These are phyloP conservation scores for Catonia carolina DNA, from an alignment of 2,888 invertebrate species.

Conservation along the genomic window DNA sequence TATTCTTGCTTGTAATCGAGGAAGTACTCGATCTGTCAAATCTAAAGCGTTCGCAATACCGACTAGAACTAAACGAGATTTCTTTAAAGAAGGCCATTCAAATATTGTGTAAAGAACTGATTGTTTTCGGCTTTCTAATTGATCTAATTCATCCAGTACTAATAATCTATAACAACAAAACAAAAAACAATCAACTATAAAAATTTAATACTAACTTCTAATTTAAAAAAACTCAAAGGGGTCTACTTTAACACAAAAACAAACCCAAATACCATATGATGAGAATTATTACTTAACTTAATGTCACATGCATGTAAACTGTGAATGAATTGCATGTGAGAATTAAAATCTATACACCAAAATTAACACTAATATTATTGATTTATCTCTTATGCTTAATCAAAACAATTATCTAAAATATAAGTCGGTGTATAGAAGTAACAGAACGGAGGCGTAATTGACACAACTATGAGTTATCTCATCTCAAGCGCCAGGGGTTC, in stretches of 20 bases:
- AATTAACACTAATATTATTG: no score
- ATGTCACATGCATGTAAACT: not conserved
- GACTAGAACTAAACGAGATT: slow-evolving; percentile 68
- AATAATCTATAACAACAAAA: slow-evolving; percentile 53
- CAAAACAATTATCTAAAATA: no score
- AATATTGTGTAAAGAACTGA: slow-evolving; percentile 87
- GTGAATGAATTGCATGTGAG: no score
- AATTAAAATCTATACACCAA: no score
- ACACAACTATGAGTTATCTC: no score
- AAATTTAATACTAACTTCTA: slow-evolving; percentile 9
- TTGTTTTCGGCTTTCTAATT: slow-evolving; percentile 75
- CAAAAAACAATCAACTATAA: slow-evolving; percentile 20
- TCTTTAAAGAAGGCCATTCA: slow-evolving; percentile 74
- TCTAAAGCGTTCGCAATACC: slow-evolving; percentile 96
- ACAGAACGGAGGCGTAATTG: no score
- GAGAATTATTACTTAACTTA: not conserved
- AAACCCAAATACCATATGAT: not conserved
- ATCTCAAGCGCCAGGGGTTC: no score
- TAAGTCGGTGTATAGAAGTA: no score
- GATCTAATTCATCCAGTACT: slow-evolving; percentile 93
- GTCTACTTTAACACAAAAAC: not conserved
- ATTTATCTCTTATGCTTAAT: no score
- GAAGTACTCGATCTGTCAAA: slow-evolving; percentile 82
- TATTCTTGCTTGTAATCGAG: slow-evolving; percentile 72
- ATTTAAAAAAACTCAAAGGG: not conserved